Evolutionary conservation across 2,113 vertebrate genomes (phyloP), one percentile per base, ranked within the genome.

Genomic region (Mustela lutreola): DNA sequence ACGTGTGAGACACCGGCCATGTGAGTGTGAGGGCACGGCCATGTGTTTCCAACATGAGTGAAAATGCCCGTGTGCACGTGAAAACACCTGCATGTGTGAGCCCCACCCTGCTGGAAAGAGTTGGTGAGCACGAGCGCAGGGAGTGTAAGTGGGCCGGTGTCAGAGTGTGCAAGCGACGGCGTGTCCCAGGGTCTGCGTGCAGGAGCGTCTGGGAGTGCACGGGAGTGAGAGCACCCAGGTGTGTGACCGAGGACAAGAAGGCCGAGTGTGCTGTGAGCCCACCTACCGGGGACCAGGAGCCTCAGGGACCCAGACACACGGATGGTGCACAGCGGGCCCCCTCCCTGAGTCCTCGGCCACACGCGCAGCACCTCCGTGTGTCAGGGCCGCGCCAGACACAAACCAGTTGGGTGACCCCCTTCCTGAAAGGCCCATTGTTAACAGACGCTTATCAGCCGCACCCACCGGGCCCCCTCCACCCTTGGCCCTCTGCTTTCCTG

Each of bases 341-440:
- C 45, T 76, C 19, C 19, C 4, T 4, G 1, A 11, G 62, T 58
- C 79, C 70, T 15, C 86, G 1, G 9, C 81, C 86, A 56, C 83
- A 50, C 89, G 88, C 18, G 4, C 12, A 2, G 39, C 76, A 28
- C 78, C 88, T n/a, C 82, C 71, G 56, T 42, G 4, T 16, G 39
- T n/a, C 62, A 6, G 33, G 82, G 18, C 76, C 1, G 10, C 76
- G 95, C 96, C 97, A 94, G 71, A 81, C 81, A 92, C 92, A 98
- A 97, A 98, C 97, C 95, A 97, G 98, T 95, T 11, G 31, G 96
- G 97, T 95, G 97, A 94, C 95, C 97, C 97, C 97, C 48, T 0
- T 7, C 94, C 95, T 96, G 94, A 98, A 91, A 91, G 95, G 73
- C 85, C 79, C 94, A 89, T 97, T 98, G 98, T 98, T 93, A 71